phyloP scores from a whole-genome alignment of 1,140 invertebrate genomes.

The Linepithema humile region DNA sequence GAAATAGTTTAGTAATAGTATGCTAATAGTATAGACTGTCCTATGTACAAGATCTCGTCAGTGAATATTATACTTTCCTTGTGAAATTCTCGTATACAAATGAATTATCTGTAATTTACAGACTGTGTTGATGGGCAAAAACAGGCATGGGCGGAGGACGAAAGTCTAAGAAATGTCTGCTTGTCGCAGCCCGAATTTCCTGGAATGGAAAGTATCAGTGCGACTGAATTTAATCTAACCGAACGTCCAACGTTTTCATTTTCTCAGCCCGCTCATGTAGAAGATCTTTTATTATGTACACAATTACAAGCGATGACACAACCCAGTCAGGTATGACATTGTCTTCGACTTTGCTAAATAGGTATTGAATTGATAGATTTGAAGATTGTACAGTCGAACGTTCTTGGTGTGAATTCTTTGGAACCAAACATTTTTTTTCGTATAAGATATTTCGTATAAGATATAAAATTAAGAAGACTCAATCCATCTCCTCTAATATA shows the following conservation, averaged over 20 bases:
- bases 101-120: slow-evolving; percentile 7
- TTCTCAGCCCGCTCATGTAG: slow-evolving; percentile 94
- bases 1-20: neutral
- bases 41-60: neutral
- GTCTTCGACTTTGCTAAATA: neutral
- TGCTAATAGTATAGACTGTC: neutral
- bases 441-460: too few species aligned
- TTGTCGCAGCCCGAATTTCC: slow-evolving; percentile 80
- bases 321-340: slow-evolving; percentile 78
- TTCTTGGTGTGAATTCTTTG: too few species aligned
- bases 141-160: slow-evolving; percentile 67
- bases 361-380: neutral
- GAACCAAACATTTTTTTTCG: too few species aligned
- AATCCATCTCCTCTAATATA: too few species aligned
- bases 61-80: neutral
- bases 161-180: slow-evolving; percentile 76
- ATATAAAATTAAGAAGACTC: too few species aligned
- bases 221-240: slow-evolving; percentile 73
- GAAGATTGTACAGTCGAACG: too few species aligned
- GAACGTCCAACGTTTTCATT: slow-evolving; percentile 87
- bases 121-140: slow-evolving; percentile 41
- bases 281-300: slow-evolving; percentile 92
- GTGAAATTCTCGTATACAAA: neutral
- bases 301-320: slow-evolving; percentile 88
- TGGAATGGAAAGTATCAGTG: slow-evolving; percentile 67